Percentiles rank a stretch among this genome's conserved stretches.
These are phyloP conservation scores for Xestia c-nigrum DNA, from an alignment of 2,888 invertebrate species.

Conservation along the genomic window DNA sequence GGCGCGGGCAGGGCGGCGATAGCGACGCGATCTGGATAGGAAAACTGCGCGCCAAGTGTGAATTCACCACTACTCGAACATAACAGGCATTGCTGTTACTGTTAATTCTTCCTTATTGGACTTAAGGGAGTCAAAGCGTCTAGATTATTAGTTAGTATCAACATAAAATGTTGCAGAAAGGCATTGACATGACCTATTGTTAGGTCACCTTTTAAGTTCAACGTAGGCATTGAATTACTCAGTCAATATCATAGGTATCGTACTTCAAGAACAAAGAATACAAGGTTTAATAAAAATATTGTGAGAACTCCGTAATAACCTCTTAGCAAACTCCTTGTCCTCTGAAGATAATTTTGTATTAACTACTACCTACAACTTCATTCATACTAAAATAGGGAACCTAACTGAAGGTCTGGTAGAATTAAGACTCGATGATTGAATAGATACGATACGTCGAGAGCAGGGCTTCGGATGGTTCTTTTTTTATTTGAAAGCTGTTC, in stretches of 20 bases:
- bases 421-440: neutral
- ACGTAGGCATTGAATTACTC: neutral
- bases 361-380: neutral
- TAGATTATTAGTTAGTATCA: too few species aligned
- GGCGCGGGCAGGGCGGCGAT: neutral
- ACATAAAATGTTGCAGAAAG: too few species aligned
- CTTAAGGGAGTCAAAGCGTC: neutral
- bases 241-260: constrained; percentile 7
- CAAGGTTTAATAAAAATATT: constrained; percentile 4
- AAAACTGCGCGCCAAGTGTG: neutral
- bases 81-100: neutral
- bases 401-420: neutral
- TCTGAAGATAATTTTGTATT: neutral
- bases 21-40: neutral
- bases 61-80: neutral
- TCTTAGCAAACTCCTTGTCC: neutral
- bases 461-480: too few species aligned
- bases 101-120: neutral
- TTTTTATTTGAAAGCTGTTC: too few species aligned
- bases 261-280: neutral
- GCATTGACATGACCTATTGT: too few species aligned
- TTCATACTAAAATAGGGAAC: neutral
- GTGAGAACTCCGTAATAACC: neutral
- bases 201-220: constrained; percentile 14
- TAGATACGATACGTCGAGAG: neutral